phyloP scores from a whole-genome alignment of 2,888 invertebrate genomes.

The Thera obeliscata region DNA sequence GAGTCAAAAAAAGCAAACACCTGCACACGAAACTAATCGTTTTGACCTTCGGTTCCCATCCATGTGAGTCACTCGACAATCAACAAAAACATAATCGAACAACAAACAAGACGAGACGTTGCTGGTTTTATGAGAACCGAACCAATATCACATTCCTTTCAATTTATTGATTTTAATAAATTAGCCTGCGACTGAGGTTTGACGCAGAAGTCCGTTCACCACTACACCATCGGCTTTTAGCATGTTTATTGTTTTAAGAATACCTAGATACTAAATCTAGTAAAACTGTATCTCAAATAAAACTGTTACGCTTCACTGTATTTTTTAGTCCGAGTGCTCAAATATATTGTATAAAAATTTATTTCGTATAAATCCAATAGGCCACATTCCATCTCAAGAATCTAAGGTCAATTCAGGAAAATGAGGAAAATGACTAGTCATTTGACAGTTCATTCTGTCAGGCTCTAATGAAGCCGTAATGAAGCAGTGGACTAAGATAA shows the following conservation, averaged over 20 bases:
- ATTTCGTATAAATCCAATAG: conserved; percentile 20
- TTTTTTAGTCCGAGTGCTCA: too few species aligned
- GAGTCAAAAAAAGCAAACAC: conserved; percentile 12
- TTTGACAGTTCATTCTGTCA: background rate
- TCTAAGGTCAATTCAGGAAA: conserved; percentile 17
- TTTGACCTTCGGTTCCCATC: conserved; percentile 16
- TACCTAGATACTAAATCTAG: too few species aligned
- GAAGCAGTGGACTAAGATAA: too few species aligned
- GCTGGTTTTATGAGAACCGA: conserved; percentile 13
- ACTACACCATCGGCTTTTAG: too few species aligned
- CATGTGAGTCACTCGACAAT: conserved; percentile 16
- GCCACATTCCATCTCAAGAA: conserved; percentile 14
- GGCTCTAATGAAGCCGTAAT: conserved; percentile 1
- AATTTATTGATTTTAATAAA: background rate
- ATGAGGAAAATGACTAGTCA: background rate
- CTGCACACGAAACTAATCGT: conserved; percentile 12
- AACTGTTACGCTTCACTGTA: too few species aligned
- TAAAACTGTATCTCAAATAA: too few species aligned
- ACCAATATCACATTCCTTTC: background rate
- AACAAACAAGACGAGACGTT: conserved; percentile 1
- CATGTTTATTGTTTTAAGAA: too few species aligned
- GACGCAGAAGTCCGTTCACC: too few species aligned
- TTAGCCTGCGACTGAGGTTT: too few species aligned
- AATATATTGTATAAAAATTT: too few species aligned
- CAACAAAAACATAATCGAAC: conserved; percentile 16